A percentile compares a stretch with the other conserved stretches of the same genome.
phyloP scores from a whole-genome alignment of 2,888 invertebrate species.

The Baccha elongata region DNA sequence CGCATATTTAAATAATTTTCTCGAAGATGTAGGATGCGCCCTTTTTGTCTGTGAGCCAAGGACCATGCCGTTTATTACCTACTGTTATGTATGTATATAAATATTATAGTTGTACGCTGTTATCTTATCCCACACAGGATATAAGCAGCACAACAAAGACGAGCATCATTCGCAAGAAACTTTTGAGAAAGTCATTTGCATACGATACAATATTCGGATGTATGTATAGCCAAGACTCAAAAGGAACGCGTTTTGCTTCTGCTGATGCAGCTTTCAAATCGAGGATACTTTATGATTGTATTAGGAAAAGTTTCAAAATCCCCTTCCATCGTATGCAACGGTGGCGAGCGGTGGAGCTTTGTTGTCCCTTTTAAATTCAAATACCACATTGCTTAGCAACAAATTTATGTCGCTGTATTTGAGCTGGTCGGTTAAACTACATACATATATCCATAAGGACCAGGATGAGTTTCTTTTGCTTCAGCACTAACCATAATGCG shows the following conservation, averaged over 20 bases:
- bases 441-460: slow-evolving; percentile 29
- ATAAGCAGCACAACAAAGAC: slow-evolving; percentile 38
- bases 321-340: too few relatives aligned
- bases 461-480: slow-evolving; percentile 13
- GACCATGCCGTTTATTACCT: slow-evolving; percentile 40
- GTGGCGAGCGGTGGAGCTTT: too few relatives aligned
- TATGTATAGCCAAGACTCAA: background rate
- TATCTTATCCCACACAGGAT: slow-evolving; percentile 53
- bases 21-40: slow-evolving; percentile 35
- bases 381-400: slow-evolving; percentile 3
- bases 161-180: slow-evolving; percentile 49
- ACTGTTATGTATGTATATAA: background rate
- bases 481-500: background rate
- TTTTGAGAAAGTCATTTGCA: slow-evolving; percentile 68
- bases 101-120: slow-evolving; percentile 12
- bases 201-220: slow-evolving; percentile 57
- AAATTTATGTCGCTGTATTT: slow-evolving; percentile 5
- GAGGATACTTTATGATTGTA: slow-evolving; percentile 57
- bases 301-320: slow-evolving; percentile 64
- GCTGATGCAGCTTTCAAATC: slow-evolving; percentile 26
- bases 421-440: too few relatives aligned
- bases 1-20: slow-evolving; percentile 57
- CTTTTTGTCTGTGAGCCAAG: slow-evolving; percentile 28
- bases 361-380: slow-evolving; percentile 20
- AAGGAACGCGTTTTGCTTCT: background rate